Evolutionary conservation across 2,888 invertebrate genomes (phyloP).

Genomic region (Agriopis aurantiaria): DNA sequence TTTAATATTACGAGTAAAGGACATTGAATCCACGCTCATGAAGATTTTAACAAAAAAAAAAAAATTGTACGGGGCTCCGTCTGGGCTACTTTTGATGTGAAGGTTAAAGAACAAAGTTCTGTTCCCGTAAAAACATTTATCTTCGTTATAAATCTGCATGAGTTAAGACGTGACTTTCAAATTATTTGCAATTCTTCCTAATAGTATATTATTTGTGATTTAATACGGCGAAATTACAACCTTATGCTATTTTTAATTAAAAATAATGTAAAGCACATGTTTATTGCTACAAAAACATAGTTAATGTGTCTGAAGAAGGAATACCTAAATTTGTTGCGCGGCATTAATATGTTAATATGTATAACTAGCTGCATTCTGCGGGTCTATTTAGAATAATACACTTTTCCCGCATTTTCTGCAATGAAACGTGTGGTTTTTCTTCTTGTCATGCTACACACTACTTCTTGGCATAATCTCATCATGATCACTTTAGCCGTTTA

Average conservation of each 20-base stretch:
- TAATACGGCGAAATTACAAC: conserved; percentile 18
- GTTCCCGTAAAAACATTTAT: not conserved
- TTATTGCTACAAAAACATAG: conserved; percentile 19
- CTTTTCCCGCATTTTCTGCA: too few relatives aligned
- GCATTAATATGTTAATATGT: not conserved
- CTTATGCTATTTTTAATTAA: conserved; percentile 25
- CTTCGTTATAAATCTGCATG: conserved; percentile 12
- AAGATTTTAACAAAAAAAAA: too few relatives aligned
- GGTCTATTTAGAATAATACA: too few relatives aligned
- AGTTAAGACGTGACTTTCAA: conserved; percentile 25
- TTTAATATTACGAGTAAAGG: too few relatives aligned
- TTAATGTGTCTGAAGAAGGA: conserved; percentile 18
- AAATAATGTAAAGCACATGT: conserved; percentile 5
- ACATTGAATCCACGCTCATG: too few relatives aligned
- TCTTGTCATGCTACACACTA: too few relatives aligned
- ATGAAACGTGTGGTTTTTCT: too few relatives aligned
- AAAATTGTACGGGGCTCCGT: too few relatives aligned
- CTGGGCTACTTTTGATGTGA: too few relatives aligned
- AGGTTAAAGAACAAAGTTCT: not conserved
- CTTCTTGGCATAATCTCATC: too few relatives aligned
- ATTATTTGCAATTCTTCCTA: conserved; percentile 17
- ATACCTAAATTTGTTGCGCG: not conserved
- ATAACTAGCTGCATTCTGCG: too few relatives aligned
- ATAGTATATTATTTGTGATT: conserved; percentile 18
- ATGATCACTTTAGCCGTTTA: too few relatives aligned